A percentile compares a stretch with the other conserved stretches of the same genome.
Evolutionary conservation across 2,797 vertebrate species (phyloP).

Genomic region (Lepidocolaptes lacrymiger): DNA sequence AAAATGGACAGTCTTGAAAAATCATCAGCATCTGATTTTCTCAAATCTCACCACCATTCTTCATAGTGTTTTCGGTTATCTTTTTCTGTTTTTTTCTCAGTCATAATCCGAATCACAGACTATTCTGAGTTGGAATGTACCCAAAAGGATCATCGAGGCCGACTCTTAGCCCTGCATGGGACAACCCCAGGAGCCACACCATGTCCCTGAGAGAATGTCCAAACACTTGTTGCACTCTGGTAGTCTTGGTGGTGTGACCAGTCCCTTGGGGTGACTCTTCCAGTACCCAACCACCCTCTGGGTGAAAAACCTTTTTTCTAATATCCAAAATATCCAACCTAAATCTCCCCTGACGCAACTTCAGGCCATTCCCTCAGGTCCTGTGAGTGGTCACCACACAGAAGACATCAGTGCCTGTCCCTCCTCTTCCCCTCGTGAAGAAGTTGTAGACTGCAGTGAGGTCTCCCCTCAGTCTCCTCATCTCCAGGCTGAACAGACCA

Average conservation of each 20-base stretch:
- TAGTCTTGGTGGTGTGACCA: neutral
- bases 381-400: neutral
- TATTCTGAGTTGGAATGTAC: neutral
- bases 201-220: neutral
- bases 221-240: neutral
- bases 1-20: neutral
- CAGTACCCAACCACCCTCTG: fast-evolving
- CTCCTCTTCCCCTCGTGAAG: fast-evolving
- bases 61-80: neutral
- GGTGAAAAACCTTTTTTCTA: neutral
- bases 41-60: neutral
- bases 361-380: neutral
- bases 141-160: neutral
- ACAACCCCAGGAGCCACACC: neutral
- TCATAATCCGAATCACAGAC: neutral
- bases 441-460: neutral
- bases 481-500: neutral
- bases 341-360: neutral
- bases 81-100: neutral
- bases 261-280: neutral
- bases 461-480: neutral
- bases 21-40: neutral
- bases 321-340: too few relatives aligned
- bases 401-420: neutral
- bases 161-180: neutral